Percentiles rank a stretch among this genome's conserved stretches.
Conservation (phyloP, 2,888 invertebrate species). For the Anoncus sp. region DNA sequence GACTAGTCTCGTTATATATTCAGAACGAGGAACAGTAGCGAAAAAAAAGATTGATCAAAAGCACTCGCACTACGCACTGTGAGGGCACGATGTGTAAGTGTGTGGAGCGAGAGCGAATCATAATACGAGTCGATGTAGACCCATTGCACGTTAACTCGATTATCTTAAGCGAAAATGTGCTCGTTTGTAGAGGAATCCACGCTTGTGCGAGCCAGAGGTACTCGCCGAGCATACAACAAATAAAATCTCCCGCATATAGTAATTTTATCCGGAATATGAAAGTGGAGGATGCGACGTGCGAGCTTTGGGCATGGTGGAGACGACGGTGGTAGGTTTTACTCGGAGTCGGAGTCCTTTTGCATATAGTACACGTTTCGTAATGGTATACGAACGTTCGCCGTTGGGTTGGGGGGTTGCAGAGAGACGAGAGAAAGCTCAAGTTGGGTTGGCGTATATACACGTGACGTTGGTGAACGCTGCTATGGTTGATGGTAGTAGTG, state of each 20-base stretch:
- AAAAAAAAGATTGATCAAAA: constrained; percentile 4
- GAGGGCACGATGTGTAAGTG: background rate
- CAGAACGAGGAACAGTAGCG: background rate
- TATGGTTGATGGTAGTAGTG: constrained; percentile 52
- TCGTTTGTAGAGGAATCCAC: constrained; percentile 80
- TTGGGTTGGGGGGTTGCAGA: constrained; percentile 58
- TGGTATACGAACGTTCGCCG: constrained; percentile 64
- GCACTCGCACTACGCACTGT: background rate
- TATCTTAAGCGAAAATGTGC: constrained; percentile 82
- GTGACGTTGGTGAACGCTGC: constrained; percentile 61
- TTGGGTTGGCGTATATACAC: constrained; percentile 56
- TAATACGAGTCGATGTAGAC: constrained; percentile 67
- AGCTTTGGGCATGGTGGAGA: constrained; percentile 67
- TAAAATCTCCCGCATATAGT: constrained; percentile 83
- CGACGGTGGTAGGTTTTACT: constrained; percentile 49
- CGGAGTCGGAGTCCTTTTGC: constrained; percentile 59
- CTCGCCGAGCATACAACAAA: constrained; percentile 78
- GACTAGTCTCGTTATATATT: constrained; percentile 8
- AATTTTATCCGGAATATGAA: constrained; percentile 83
- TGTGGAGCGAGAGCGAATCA: background rate
- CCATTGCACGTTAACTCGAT: constrained; percentile 79
- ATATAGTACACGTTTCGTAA: constrained; percentile 53
- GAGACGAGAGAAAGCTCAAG: constrained; percentile 66
- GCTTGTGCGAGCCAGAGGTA: constrained; percentile 66
- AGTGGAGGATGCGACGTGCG: constrained; percentile 80